phyloP scores from a whole-genome alignment of 2,797 vertebrate species.

The Sebastes taczanowskii region DNA sequence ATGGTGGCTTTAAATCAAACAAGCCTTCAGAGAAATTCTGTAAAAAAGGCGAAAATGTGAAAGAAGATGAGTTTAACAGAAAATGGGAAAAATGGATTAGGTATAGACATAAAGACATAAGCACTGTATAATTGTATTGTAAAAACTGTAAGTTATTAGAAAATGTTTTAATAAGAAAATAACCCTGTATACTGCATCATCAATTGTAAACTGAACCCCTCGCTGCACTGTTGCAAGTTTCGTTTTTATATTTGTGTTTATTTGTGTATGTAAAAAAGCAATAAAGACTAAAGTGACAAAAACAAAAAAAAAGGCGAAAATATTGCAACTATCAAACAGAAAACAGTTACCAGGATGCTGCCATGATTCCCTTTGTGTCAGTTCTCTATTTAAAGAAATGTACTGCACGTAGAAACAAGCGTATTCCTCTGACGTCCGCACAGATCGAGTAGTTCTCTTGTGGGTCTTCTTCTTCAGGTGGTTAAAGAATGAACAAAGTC shows the following conservation, averaged over 20 bases:
- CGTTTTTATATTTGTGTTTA: too few species aligned
- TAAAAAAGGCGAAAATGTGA: too few species aligned
- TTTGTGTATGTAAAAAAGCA: too few species aligned
- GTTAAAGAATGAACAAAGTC: neutral
- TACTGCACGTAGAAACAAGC: constrained; percentile 3
- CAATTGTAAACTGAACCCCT: too few species aligned
- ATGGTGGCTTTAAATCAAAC: constrained; percentile 18
- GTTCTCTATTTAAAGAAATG: neutral
- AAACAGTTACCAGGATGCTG: constrained; percentile 54
- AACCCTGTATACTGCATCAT: too few species aligned
- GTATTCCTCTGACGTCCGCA: constrained; percentile 27
- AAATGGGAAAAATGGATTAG: too few species aligned
- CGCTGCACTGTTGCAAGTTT: too few species aligned
- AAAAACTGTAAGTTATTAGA: neutral
- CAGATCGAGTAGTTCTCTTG: too few species aligned
- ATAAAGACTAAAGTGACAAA: too few species aligned
- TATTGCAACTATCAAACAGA: neutral
- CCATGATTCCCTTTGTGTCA: neutral
- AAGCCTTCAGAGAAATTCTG: neutral
- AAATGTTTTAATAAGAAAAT: too few species aligned
- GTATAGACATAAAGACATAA: neutral
- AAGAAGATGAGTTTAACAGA: too few species aligned
- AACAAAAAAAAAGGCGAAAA: neutral
- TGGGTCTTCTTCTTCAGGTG: neutral
- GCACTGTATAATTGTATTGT: neutral